Evolutionary conservation across 2,113 vertebrate genomes (phyloP), one percentile per base, ranked within the genome.

Genomic region (Eurystomus gularis): DNA sequence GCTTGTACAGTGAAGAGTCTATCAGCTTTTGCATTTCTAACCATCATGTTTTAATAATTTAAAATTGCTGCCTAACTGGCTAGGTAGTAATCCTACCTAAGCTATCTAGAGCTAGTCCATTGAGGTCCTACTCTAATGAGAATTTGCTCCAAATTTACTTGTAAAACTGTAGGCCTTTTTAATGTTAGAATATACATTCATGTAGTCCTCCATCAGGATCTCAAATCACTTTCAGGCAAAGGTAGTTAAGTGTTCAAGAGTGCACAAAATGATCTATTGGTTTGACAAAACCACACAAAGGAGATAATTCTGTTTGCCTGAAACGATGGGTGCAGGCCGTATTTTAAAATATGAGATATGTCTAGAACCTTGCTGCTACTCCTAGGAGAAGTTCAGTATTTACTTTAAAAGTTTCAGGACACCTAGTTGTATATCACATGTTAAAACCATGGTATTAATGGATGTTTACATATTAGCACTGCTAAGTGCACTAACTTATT

Each of bases 21-120:
- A 58, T 88, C 84, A 88, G 65, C 35, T 82, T 91, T 85, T 94
- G 39, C 52, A 52, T 62, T 95, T 92, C 55, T 83, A 80, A 46
- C 54, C 25, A 44, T 64, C 15, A 48, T 40, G 26, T 37, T 90
- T 88, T 64, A 86, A 78, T 68, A 81, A 85, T 55, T 90, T 55
- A 83, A 90, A 92, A 71, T 80, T 26, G 39, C 31, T 87, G 26
- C 54, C 35, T 87, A 78, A 51, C 58, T 83, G 65, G 70, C 68
- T 89, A 44, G 46, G n/a, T 51, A 51, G 33, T 35, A 70, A 33
- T 49, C 31, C 65, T 68, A 33, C 42, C 42, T 68, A 68, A 42
- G 14, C 31, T 46, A 44, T 19, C 31, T 66, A 33, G 29, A 46
- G 40, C 15, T 66, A 66, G 40, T 66, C 40, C n/a, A 21, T 58